phyloP scores from a whole-genome alignment of 2,888 invertebrate species.

The Nemapogon koenigi region DNA sequence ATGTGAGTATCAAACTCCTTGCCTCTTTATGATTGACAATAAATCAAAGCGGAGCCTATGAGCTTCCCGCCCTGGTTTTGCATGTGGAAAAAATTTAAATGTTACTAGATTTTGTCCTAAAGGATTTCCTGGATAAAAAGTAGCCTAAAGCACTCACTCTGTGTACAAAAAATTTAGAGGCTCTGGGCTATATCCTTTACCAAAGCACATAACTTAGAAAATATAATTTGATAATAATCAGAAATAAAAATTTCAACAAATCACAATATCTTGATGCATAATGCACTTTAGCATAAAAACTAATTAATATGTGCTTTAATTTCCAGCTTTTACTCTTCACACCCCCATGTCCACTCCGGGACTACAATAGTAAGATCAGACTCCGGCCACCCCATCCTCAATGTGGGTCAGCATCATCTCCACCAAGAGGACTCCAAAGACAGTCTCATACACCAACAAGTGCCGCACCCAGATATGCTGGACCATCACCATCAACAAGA shows the following conservation, averaged over 20 bases:
- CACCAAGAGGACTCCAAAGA: slow-evolving; percentile 55
- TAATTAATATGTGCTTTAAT: slow-evolving; percentile 8
- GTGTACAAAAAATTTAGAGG: too few relatives aligned
- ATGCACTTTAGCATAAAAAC: not conserved
- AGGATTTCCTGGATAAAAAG: too few relatives aligned
- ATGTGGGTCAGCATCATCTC: slow-evolving; percentile 52
- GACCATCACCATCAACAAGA: slow-evolving; percentile 57
- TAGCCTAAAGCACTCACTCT: too few relatives aligned
- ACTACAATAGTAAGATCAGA: slow-evolving; percentile 53
- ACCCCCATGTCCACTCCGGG: slow-evolving; percentile 52
- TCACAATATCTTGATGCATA: not conserved
- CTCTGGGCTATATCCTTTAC: too few relatives aligned
- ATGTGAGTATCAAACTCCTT: too few relatives aligned
- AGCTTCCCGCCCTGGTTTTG: too few relatives aligned
- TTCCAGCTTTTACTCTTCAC: slow-evolving; percentile 55
- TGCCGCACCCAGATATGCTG: slow-evolving; percentile 54
- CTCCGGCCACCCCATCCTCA: slow-evolving; percentile 47
- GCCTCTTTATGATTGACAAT: too few relatives aligned
- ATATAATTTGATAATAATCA: not conserved
- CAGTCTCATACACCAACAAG: slow-evolving; percentile 53
- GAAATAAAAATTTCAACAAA: not conserved
- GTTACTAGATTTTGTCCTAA: too few relatives aligned
- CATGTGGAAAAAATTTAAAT: too few relatives aligned
- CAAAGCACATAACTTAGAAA: not conserved
- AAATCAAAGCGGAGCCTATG: too few relatives aligned